Evolutionary conservation across 1,140 invertebrate species (phyloP).

Genomic region (Lepidostoma basale): DNA sequence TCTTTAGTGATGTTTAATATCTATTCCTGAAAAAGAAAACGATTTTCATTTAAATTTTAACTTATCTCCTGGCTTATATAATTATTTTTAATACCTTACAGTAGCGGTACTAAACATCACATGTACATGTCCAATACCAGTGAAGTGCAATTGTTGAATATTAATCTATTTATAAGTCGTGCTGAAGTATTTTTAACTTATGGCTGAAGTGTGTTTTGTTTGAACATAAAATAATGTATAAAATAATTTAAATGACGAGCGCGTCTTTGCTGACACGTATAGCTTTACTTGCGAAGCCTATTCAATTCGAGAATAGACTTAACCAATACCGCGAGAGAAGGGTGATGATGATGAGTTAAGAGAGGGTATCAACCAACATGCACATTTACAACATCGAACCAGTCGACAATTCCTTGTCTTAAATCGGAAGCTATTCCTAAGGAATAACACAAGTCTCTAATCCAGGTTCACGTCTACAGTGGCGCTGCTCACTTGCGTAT

Average conservation of each 20-base stretch:
- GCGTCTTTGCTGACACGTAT: too few species aligned
- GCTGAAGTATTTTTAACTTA: too few species aligned
- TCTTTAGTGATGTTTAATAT: neutral
- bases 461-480: neutral
- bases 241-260: too few species aligned
- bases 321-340: neutral
- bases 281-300: too few species aligned
- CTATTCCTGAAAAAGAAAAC: constrained; percentile 21
- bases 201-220: too few species aligned
- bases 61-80: too few species aligned
- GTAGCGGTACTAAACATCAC: too few species aligned
- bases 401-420: constrained; percentile 7
- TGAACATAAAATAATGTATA: too few species aligned
- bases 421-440: neutral
- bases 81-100: too few species aligned
- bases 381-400: constrained; percentile 18
- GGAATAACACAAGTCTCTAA: neutral
- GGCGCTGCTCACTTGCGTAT: neutral
- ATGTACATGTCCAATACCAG: too few species aligned
- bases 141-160: too few species aligned
- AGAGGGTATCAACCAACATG: constrained; percentile 5
- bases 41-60: neutral
- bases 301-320: neutral
- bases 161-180: too few species aligned
- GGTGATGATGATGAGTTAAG: constrained; percentile 8